Percentiles rank a stretch among this genome's conserved stretches.
Conservation (phyloP, 1,140 invertebrate genomes). For the Monomorium pharaonis region DNA sequence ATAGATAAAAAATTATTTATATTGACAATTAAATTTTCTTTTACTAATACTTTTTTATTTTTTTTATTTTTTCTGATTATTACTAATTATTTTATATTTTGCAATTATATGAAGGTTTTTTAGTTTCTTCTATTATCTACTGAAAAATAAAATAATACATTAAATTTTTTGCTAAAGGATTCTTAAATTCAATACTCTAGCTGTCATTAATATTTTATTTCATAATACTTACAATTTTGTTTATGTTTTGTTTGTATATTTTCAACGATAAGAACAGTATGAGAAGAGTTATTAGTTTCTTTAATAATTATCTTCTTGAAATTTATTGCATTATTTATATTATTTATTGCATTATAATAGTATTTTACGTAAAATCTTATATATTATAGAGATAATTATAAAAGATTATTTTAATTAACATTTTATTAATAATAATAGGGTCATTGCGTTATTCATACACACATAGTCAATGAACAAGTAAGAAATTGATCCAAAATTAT, state of each 20-base stretch:
- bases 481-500: too few species aligned
- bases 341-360: background rate
- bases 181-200: background rate
- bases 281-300: background rate
- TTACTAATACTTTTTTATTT: background rate
- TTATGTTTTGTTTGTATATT: background rate
- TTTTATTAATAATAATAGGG: slow-evolving; percentile 1
- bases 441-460: background rate
- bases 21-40: slow-evolving; percentile 2
- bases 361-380: background rate
- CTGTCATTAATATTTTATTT: background rate
- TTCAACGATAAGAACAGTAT: background rate
- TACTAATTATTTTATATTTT: background rate
- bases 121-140: background rate
- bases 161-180: background rate
- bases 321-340: background rate
- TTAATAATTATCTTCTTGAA: background rate
- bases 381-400: background rate
- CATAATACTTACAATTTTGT: background rate
- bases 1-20: background rate
- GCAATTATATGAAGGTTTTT: background rate
- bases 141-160: background rate
- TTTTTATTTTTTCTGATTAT: background rate
- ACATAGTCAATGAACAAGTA: too few species aligned
- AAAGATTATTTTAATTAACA: background rate